Evolutionary conservation across 2,888 invertebrate species (phyloP), one percentile per base, ranked within the genome.

Genomic region (Drosophila lutescens): DNA sequence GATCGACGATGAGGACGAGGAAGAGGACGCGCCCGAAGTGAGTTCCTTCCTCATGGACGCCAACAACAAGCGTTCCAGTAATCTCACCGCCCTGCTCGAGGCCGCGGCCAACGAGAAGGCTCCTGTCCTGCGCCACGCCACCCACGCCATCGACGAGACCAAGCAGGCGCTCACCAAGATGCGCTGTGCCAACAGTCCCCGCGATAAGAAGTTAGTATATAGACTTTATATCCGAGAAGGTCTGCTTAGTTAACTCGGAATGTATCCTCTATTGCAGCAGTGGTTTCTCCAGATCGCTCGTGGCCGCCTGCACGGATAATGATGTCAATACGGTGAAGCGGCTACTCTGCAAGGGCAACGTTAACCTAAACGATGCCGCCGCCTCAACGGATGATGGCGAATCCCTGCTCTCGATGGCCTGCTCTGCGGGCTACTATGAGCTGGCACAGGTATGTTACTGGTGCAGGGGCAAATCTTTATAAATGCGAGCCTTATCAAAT

Each of bases 371-470:
- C 94, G 98, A 98, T 93, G 88, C 89, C 9, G 72, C 86, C 12
- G 84, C 83, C 34, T 98, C 98, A 77, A 98, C 98, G 70, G 98
- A 99, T 93, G 98, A 99, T 93, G 99, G 98, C 79, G 99, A 99
- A 93, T 98, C 98, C 90, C 93, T 99, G 76, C 94, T 99, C 75
- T 98, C 98, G 60, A 95, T 99, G 88, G 99, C 99, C 72, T 99
- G 99, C 93, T 98, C 98, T 74, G 98, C 98, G 74, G 99, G 99
- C 54, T 98, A 98, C 93, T 98, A 97, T 93, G 98, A 99, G 93
- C 94, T 99, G 82, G 98, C 98, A 83, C 98, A 98, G 95, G 98
- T 96, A 93, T 72, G 77, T 20, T 7, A 34, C 12, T 12, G 0
- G 41, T 8, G 72, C 13, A 0, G 6, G 7, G 0, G 6, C 6